These are phyloP conservation scores for Cyclura pinguis DNA, from an alignment of 2,797 vertebrate species.

Conservation along the genomic window DNA sequence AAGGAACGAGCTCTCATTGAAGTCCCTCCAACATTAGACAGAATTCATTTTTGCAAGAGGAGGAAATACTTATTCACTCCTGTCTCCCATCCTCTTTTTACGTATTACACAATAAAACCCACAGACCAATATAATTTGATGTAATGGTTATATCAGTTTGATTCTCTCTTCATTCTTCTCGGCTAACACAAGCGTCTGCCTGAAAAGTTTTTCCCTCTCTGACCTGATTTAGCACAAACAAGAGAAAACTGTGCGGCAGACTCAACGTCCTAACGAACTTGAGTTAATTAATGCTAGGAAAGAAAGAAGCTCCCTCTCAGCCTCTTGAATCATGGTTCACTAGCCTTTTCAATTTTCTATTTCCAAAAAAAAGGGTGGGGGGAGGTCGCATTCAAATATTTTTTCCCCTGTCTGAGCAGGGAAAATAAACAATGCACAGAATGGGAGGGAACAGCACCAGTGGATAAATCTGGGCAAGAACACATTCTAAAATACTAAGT, in stretches of 20 bases:
- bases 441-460: conserved; percentile 57
- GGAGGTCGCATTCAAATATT: conserved; percentile 78
- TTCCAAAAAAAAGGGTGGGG: conserved; percentile 48
- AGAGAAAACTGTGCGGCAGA: conserved; percentile 78
- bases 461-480: neutral
- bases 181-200: conserved; percentile 75
- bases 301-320: conserved; percentile 77
- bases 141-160: conserved; percentile 32
- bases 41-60: conserved; percentile 9
- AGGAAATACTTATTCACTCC: conserved; percentile 50
- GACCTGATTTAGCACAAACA: conserved; percentile 79
- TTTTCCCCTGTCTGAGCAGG: conserved; percentile 73
- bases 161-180: conserved; percentile 66
- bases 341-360: conserved; percentile 77
- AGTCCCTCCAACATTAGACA: conserved; percentile 23
- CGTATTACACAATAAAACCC: conserved; percentile 6
- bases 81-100: conserved; percentile 51
- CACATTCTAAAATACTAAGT: neutral
- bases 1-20: neutral
- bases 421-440: conserved; percentile 77
- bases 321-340: conserved; percentile 79
- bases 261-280: conserved; percentile 79
- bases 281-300: conserved; percentile 80
- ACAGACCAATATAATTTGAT: neutral
- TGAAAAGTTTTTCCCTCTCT: conserved; percentile 77